A percentile compares a stretch with the other conserved stretches of the same genome.
Evolutionary conservation across 2,888 invertebrate species (phyloP).

Genomic region (Zele albiditarsus): DNA sequence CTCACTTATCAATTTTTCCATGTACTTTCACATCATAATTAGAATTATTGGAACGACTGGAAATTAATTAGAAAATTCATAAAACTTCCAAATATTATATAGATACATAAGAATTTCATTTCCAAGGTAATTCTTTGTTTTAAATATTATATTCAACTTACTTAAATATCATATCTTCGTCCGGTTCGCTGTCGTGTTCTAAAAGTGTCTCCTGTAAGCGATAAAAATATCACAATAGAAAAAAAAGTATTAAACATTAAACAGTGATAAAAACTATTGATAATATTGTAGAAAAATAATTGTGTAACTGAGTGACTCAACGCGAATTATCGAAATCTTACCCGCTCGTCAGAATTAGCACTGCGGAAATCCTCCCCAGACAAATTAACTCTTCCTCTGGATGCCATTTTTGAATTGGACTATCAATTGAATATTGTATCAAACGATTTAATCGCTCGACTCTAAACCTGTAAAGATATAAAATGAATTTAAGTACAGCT

Average conservation of each 20-base stretch:
- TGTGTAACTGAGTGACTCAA: not conserved
- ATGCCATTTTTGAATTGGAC: slow-evolving; percentile 53
- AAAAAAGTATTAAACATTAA: slow-evolving; percentile 16
- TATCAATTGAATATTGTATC: too few relatives aligned
- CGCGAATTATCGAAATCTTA: slow-evolving; percentile 42
- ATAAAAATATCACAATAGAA: slow-evolving; percentile 12
- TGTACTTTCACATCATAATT: slow-evolving; percentile 47
- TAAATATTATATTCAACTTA: slow-evolving; percentile 47
- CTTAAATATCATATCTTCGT: slow-evolving; percentile 68
- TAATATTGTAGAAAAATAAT: slow-evolving; percentile 8
- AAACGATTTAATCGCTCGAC: too few relatives aligned
- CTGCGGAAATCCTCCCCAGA: slow-evolving; percentile 59
- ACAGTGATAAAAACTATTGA: slow-evolving; percentile 11
- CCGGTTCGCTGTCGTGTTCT: slow-evolving; percentile 68
- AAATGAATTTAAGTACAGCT: too few relatives aligned
- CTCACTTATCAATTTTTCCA: slow-evolving; percentile 60
- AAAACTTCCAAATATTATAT: not conserved
- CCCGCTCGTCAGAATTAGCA: slow-evolving; percentile 64
- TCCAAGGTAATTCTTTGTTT: not conserved
- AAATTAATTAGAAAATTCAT: slow-evolving; percentile 36
- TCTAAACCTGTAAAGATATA: too few relatives aligned
- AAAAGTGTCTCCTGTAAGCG: slow-evolving; percentile 63
- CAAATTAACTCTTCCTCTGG: slow-evolving; percentile 58
- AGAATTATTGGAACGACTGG: slow-evolving; percentile 62
- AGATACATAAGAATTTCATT: not conserved